Evolutionary conservation across 2,797 vertebrate species (phyloP).

Genomic region (Enteromius unitaeniatus): DNA sequence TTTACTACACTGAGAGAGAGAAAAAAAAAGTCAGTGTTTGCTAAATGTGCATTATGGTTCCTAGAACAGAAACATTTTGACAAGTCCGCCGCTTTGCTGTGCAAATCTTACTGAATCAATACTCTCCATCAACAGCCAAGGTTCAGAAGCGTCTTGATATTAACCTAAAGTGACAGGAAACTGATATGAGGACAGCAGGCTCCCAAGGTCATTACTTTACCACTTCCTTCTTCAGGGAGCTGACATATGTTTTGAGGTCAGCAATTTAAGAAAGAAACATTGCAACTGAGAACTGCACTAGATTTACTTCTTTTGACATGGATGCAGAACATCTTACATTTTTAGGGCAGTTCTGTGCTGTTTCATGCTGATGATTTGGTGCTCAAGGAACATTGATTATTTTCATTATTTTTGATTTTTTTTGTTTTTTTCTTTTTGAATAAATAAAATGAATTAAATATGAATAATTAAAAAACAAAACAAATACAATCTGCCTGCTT

Average conservation of each 20-base stretch:
- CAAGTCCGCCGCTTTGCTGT: conserved; percentile 2
- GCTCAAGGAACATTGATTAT: no score
- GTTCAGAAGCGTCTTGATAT: conserved; percentile 23
- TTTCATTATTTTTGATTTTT: no score
- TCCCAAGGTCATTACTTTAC: conserved; percentile 54
- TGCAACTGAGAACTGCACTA: neutral
- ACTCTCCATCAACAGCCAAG: neutral
- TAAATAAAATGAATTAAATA: no score
- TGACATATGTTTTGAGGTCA: conserved; percentile 28
- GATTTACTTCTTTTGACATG: neutral
- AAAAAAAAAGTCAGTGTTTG: neutral
- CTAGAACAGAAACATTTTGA: conserved; percentile 19
- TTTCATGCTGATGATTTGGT: neutral
- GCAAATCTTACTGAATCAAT: conserved; percentile 50
- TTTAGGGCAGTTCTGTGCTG: no score
- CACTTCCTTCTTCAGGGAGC: conserved; percentile 33
- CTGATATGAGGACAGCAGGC: conserved; percentile 43
- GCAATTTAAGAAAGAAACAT: conserved; percentile 11
- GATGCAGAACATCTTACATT: neutral
- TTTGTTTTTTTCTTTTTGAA: no score
- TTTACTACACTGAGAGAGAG: neutral
- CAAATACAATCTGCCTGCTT: no score
- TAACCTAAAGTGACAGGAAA: conserved; percentile 46
- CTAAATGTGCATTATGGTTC: conserved; percentile 28
- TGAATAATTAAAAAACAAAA: no score